Evolutionary conservation across 2,113 vertebrate genomes (phyloP).

Genomic region (Bucco capensis): DNA sequence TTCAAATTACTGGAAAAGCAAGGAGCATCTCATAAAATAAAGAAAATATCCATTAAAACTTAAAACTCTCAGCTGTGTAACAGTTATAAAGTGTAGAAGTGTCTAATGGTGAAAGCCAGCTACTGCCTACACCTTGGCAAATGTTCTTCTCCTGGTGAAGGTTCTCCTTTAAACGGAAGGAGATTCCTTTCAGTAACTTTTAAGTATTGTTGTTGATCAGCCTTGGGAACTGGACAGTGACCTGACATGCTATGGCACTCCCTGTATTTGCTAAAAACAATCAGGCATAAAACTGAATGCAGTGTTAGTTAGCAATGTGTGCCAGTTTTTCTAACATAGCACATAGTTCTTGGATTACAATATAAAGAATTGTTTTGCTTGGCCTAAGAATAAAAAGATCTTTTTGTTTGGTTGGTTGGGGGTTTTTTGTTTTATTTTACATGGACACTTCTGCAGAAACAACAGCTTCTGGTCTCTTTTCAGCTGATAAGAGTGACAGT

Average conservation of each 20-base stretch:
- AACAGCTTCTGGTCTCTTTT: conserved; percentile 45
- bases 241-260: background rate
- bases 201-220: background rate
- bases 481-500: conserved; percentile 44
- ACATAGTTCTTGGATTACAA: conserved; percentile 32
- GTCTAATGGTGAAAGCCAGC: background rate
- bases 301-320: background rate
- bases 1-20: background rate
- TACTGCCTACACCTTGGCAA: background rate
- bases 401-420: no score
- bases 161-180: background rate
- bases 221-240: background rate
- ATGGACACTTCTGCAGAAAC: conserved; percentile 27
- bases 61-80: background rate
- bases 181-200: background rate
- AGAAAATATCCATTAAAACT: background rate
- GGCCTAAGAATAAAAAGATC: conserved; percentile 52
- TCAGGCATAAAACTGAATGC: background rate
- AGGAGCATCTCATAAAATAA: background rate
- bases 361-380: conserved; percentile 60
- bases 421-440: background rate
- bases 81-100: background rate
- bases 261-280: background rate
- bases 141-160: background rate
- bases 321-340: background rate